Conservation (phyloP, 2,113 vertebrate species). For the Mus musculus region DNA sequence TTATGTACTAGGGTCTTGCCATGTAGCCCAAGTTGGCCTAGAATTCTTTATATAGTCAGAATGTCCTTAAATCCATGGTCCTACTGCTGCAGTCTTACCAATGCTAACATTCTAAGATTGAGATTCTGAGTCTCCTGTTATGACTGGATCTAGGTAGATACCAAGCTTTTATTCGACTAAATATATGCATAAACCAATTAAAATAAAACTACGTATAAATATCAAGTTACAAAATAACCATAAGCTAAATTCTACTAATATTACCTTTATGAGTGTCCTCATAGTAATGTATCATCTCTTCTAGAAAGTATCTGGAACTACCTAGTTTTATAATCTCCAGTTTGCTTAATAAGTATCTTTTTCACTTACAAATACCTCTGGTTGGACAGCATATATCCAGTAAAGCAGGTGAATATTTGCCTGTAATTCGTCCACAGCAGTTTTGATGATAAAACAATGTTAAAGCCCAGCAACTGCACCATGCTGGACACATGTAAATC, state of each 20-base stretch:
- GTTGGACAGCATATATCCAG: too few species aligned
- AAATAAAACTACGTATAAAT: conserved; percentile 20
- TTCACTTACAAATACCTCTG: too few species aligned
- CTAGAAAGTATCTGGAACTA: conserved; percentile 3
- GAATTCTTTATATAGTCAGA: background rate
- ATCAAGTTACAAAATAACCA: conserved; percentile 27
- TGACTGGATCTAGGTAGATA: background rate
- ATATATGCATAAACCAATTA: background rate
- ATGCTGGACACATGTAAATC: too few species aligned
- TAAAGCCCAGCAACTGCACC: too few species aligned
- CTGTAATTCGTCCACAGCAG: too few species aligned
- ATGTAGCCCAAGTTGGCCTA: background rate
- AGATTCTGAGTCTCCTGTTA: background rate
- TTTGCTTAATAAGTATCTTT: background rate
- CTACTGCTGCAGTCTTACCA: background rate
- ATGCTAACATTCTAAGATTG: background rate
- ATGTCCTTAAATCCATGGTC: background rate
- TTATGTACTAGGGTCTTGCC: background rate
- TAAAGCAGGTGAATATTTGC: too few species aligned
- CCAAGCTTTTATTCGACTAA: background rate
- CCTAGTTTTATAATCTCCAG: conserved; percentile 1
- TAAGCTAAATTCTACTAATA: background rate
- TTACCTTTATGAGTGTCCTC: conserved; percentile 5
- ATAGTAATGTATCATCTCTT: background rate
- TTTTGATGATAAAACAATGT: too few species aligned